Base-by-base conservation (phyloP, 1,140 invertebrate species). In the Drosophila nigromelanica region DNA sequence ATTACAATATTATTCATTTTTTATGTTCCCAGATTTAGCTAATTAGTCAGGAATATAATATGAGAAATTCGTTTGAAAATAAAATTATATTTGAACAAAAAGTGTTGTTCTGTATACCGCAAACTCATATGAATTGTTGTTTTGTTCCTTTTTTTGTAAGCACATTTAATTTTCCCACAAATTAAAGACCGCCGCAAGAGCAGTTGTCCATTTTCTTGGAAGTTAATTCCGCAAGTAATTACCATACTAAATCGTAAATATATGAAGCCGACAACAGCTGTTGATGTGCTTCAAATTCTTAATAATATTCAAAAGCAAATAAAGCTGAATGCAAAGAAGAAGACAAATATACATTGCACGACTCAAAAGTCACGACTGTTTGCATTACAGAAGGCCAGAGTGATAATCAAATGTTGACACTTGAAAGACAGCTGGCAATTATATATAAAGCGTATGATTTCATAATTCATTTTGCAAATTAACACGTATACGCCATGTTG, bases 381-480 rank as follows among this genome's bases (percentile, higher is more conserved):
- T n/a, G n/a, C n/a, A n/a, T n/a, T 33, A 12, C 37, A 27, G 24
- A 27, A 27, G 27, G 4, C 5, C 12, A 37, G 7, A 21, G 55
- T 68, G 40, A 40, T 58, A 21, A 33, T 39, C 63, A 56, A 40
- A 52, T 74, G 66, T 63, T 70, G 60, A 70, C 64, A 74, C 52
- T 50, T 64, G 69, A 48, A 33, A 61, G 45, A 59, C 80, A 39
- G 33, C 68, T 56, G 43, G 51, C 35, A 68, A 60, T 59, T 27
- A 27, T 27, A 2, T 8, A 27, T 14, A 43, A 24, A 10, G 30
- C 8, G 54, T 72, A 45, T 61, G 67, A 75, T 63, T 75, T 52
- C 40, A 63, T 78, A 68, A 76, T 69, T 87, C 63, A 82, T 78
- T 76, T 82, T 27, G 24, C 48, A 80, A 58, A 48, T 50, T 63